Evolutionary conservation across 2,888 invertebrate species (phyloP).

Genomic region (Beris chalybata): DNA sequence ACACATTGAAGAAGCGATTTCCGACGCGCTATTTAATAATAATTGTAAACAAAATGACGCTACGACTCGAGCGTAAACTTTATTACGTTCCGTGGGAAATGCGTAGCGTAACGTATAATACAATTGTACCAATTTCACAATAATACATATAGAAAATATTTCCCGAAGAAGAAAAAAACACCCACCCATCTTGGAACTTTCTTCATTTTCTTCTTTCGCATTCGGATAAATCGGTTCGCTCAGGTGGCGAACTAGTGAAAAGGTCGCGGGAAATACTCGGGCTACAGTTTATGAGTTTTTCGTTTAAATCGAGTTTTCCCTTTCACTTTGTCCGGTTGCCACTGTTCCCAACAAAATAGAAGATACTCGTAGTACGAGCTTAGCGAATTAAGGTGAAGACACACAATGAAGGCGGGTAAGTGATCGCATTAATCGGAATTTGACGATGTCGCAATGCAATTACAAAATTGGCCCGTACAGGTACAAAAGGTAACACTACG

Average conservation of each 20-base stretch:
- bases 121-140: not conserved
- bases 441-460: slow-evolving; percentile 11
- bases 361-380: not conserved
- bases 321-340: slow-evolving; percentile 20
- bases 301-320: slow-evolving; percentile 21
- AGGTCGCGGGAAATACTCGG: not conserved
- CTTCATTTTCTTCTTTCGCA: not conserved
- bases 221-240: not conserved
- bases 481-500: too few species aligned
- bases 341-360: not conserved
- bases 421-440: slow-evolving; percentile 4
- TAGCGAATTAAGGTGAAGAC: not conserved
- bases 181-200: not conserved
- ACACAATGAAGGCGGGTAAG: not conserved
- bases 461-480: not conserved
- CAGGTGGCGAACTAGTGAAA: not conserved
- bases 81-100: not conserved
- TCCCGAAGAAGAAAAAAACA: not conserved
- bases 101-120: too few species aligned
- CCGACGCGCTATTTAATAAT: too few species aligned
- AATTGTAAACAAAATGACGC: not conserved
- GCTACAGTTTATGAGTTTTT: not conserved
- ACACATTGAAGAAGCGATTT: too few species aligned
- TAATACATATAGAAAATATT: not conserved
- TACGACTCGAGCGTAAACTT: not conserved